These are phyloP conservation scores for Antheraea mylitta DNA, from an alignment of 1,140 invertebrate species.

Conservation along the genomic window DNA sequence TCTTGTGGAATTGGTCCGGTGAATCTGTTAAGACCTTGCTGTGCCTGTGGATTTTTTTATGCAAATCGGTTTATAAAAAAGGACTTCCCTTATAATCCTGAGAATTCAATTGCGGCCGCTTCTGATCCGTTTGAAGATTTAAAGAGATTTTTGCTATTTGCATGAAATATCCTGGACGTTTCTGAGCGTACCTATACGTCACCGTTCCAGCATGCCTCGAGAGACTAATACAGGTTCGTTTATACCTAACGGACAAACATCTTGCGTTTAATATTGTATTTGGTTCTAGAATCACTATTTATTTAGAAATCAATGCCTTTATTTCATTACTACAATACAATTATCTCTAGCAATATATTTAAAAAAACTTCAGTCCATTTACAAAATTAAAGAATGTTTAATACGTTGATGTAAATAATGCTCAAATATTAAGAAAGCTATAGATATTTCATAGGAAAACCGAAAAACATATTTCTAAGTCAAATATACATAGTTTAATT, in stretches of 20 bases:
- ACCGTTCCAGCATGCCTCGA: slow-evolving; percentile 5
- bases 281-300: not conserved
- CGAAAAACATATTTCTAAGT: no score
- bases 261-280: not conserved
- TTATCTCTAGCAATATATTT: no score
- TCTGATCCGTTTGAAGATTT: slow-evolving; percentile 12
- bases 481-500: no score
- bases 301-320: no score
- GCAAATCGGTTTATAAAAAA: not conserved
- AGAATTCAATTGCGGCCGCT: not conserved
- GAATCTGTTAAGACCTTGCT: no score
- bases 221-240: slow-evolving; percentile 11
- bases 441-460: no score
- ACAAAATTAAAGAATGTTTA: no score
- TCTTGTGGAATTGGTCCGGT: no score
- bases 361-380: no score
- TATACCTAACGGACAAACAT: not conserved
- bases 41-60: not conserved
- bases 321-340: no score
- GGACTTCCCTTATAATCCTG: not conserved
- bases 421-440: no score
- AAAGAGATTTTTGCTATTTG: slow-evolving; percentile 32
- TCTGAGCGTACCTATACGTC: slow-evolving; percentile 8
- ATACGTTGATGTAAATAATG: no score
- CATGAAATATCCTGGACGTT: slow-evolving; percentile 26